Percentiles rank a stretch among this genome's conserved stretches.
Evolutionary conservation across 1,140 invertebrate species (phyloP).

Genomic region (Diploscapter pachys): DNA sequence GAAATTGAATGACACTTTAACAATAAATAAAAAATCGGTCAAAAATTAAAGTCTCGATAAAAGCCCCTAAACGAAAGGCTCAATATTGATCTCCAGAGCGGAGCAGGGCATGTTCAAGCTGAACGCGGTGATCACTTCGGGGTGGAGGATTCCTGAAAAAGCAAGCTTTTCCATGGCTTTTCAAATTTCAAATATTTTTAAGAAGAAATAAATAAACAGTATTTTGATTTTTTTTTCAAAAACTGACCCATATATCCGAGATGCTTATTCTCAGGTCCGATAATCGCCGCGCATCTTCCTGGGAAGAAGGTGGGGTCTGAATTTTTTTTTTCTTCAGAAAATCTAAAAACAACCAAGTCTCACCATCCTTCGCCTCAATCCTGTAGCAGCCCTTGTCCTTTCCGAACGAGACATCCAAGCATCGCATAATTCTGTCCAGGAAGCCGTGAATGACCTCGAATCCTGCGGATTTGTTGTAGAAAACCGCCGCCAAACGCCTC

Average conservation of each 20-base stretch:
- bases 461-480: slow-evolving; percentile 85
- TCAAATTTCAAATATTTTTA: too few species aligned
- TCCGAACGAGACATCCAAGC: slow-evolving; percentile 74
- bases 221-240: not conserved
- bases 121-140: slow-evolving; percentile 82
- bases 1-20: not conserved
- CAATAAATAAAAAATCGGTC: not conserved
- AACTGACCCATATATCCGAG: slow-evolving; percentile 69
- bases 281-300: slow-evolving; percentile 81
- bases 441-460: slow-evolving; percentile 96
- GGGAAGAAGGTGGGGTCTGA: slow-evolving; percentile 84
- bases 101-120: slow-evolving; percentile 85
- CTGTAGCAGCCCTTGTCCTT: slow-evolving; percentile 38
- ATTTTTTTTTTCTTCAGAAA: slow-evolving; percentile 49
- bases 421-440: slow-evolving; percentile 84
- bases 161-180: too few species aligned
- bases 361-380: slow-evolving; percentile 26
- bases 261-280: slow-evolving; percentile 62
- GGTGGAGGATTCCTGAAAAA: slow-evolving; percentile 69
- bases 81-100: slow-evolving; percentile 85
- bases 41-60: slow-evolving; percentile 2
- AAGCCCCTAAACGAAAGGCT: slow-evolving; percentile 69
- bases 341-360: slow-evolving; percentile 21
- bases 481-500: slow-evolving; percentile 80
- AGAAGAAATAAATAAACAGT: too few species aligned